These are phyloP conservation scores for Acipenser ruthenus DNA, from an alignment of 2,797 vertebrate species.

Conservation along the genomic window DNA sequence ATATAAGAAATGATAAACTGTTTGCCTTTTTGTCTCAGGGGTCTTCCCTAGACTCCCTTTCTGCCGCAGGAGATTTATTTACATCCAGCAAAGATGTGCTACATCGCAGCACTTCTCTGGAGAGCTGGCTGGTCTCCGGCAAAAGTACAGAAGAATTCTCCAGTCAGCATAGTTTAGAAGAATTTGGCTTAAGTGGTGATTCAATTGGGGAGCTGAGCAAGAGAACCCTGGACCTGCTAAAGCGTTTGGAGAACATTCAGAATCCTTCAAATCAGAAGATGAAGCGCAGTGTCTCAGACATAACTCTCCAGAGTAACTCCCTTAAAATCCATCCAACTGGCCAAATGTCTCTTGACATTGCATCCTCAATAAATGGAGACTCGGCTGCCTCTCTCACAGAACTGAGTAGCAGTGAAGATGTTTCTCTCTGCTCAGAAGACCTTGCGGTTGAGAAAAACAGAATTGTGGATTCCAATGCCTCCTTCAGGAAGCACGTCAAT, in stretches of 20 bases:
- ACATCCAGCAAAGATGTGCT: slow-evolving; percentile 58
- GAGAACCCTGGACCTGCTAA: slow-evolving; percentile 88
- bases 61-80: slow-evolving; percentile 64
- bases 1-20: slow-evolving; percentile 38
- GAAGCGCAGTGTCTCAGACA: slow-evolving; percentile 87
- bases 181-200: slow-evolving; percentile 60
- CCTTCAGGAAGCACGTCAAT: slow-evolving; percentile 66
- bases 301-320: slow-evolving; percentile 74
- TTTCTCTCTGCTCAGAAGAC: slow-evolving; percentile 84
- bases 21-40: slow-evolving; percentile 60
- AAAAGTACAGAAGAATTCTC: slow-evolving; percentile 67
- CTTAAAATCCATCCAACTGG: slow-evolving; percentile 60
- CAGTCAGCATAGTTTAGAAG: slow-evolving; percentile 66
- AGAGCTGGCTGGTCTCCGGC: slow-evolving; percentile 75
- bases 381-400: slow-evolving; percentile 83
- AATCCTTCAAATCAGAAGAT: slow-evolving; percentile 76
- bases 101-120: slow-evolving; percentile 79
- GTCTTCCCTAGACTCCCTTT: slow-evolving; percentile 86
- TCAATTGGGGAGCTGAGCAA: slow-evolving; percentile 84
- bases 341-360: slow-evolving; percentile 58
- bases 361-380: slow-evolving; percentile 76
- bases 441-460: slow-evolving; percentile 68
- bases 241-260: slow-evolving; percentile 89
- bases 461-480: slow-evolving; percentile 60
- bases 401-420: slow-evolving; percentile 85